A percentile compares a stretch with the other conserved stretches of the same genome.
phyloP scores from a whole-genome alignment of 35 echinoderm and acorn worm species.

The Holothuria glaberrima region DNA sequence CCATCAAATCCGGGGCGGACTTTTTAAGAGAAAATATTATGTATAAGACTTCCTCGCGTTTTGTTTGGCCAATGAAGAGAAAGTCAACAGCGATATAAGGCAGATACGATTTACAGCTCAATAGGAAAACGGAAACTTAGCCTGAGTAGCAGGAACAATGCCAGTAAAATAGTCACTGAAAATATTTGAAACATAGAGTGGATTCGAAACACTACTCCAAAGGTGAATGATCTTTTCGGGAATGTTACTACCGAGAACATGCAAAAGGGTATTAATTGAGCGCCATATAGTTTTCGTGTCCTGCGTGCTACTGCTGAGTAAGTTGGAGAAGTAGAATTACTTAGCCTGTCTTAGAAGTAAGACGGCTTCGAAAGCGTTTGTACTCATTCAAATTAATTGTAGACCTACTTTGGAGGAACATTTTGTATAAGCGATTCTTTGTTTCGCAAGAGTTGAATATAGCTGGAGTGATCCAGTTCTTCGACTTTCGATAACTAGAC shows the following conservation, averaged over 20 bases:
- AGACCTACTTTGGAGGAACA: background rate
- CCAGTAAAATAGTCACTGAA: background rate
- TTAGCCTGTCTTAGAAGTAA: background rate
- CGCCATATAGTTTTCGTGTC: background rate
- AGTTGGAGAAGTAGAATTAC: background rate
- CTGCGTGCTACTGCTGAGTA: background rate
- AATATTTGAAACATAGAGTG: background rate
- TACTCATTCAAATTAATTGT: background rate
- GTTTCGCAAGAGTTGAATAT: background rate
- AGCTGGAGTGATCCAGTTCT: background rate
- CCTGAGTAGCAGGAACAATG: background rate
- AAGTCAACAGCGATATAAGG: background rate
- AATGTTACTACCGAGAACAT: background rate
- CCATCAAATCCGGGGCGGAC: background rate
- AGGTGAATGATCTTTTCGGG: background rate
- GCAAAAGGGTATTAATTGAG: background rate
- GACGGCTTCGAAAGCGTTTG: background rate
- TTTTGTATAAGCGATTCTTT: background rate
- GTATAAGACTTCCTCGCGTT: background rate
- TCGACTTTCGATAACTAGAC: background rate
- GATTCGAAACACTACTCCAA: background rate
- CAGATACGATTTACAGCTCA: background rate
- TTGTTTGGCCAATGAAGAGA: background rate
- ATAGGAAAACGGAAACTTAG: background rate
- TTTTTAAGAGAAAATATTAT: background rate